Evolutionary conservation across 1,140 invertebrate genomes (phyloP).

Genomic region (Cardiocondyla obscurior): DNA sequence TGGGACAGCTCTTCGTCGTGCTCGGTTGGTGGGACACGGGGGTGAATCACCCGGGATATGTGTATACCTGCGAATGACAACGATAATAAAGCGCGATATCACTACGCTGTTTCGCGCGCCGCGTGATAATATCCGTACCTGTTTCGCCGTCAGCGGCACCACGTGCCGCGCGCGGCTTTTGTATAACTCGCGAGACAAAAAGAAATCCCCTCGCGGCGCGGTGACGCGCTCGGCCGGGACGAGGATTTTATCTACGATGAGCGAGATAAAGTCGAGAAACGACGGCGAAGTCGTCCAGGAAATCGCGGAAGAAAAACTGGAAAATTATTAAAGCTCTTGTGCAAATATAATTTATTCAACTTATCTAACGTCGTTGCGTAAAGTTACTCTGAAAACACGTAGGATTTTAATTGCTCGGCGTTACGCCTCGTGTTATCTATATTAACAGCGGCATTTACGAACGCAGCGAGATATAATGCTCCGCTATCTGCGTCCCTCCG

Average conservation of each 20-base stretch:
- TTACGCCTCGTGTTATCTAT: background rate
- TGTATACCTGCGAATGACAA: background rate
- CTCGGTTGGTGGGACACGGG: slow-evolving; percentile 10
- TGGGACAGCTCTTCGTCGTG: background rate
- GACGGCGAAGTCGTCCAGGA: background rate
- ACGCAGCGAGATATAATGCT: background rate
- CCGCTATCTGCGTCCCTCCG: background rate
- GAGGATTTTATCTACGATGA: background rate
- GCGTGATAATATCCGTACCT: background rate
- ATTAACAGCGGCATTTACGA: background rate
- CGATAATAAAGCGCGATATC: slow-evolving; percentile 45
- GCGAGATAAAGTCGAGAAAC: background rate
- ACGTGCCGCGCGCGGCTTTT: slow-evolving; percentile 10
- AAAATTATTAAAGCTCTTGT: background rate
- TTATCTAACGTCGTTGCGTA: background rate
- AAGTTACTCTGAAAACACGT: background rate
- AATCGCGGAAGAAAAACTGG: too few relatives aligned
- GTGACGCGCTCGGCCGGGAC: background rate
- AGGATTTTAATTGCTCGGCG: slow-evolving; percentile 1
- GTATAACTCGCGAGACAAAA: slow-evolving; percentile 13
- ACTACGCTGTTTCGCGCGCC: slow-evolving; percentile 27
- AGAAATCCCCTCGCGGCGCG: background rate
- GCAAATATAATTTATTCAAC: background rate
- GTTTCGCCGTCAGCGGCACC: background rate
- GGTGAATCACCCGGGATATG: slow-evolving; percentile 28